Percentiles rank a stretch among this genome's conserved stretches.
Evolutionary conservation across 2,888 invertebrate species (phyloP).

Genomic region (Drosophila fulvimacula): DNA sequence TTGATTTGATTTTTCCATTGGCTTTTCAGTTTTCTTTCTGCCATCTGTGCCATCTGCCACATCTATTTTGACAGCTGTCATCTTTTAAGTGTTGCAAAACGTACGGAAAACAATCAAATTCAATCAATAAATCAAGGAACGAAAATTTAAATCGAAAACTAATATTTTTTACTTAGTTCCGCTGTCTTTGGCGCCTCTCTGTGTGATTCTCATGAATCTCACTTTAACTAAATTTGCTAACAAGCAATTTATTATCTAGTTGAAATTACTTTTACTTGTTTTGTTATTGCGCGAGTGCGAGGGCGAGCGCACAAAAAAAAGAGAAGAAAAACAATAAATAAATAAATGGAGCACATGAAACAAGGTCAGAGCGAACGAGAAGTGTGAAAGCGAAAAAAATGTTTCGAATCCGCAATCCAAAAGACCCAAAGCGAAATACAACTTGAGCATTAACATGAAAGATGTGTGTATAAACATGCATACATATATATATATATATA

Average conservation of each 20-base stretch:
- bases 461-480: not conserved
- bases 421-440: conserved; percentile 7
- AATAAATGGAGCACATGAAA: conserved; percentile 27
- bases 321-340: not conserved
- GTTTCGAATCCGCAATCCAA: conserved; percentile 31
- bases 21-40: conserved; percentile 20
- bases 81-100: conserved; percentile 1
- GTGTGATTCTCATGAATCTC: conserved; percentile 3
- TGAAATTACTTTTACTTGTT: conserved; percentile 12
- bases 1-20: conserved; percentile 44
- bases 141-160: not conserved
- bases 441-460: conserved; percentile 5
- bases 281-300: conserved; percentile 12
- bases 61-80: conserved; percentile 17
- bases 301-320: not conserved
- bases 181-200: not conserved
- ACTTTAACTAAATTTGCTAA: not conserved
- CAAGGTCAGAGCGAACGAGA: conserved; percentile 38
- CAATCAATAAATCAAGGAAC: not conserved
- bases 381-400: conserved; percentile 45
- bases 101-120: not conserved
- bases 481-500: not conserved
- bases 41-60: conserved; percentile 21
- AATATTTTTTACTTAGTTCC: not conserved
- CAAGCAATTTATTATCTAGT: conserved; percentile 6